Evolutionary conservation across 2,888 invertebrate genomes (phyloP).

Genomic region (Phoenoteleia sp.): DNA sequence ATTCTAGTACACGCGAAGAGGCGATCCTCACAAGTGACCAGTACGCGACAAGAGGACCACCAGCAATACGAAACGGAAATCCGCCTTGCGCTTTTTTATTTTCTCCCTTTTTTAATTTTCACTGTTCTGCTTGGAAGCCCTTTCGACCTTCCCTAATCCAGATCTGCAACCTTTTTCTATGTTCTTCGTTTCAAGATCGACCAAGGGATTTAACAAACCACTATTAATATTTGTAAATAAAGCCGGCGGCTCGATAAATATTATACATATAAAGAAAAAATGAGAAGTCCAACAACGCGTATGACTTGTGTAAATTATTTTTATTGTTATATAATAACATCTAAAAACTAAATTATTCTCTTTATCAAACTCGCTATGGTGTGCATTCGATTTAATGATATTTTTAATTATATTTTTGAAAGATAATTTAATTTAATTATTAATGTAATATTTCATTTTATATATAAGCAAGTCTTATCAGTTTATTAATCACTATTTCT

Average conservation of each 20-base stretch:
- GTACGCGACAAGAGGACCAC: not conserved
- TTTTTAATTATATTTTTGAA: no score
- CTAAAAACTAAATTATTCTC: no score
- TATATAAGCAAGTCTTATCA: no score
- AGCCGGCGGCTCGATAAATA: constrained; percentile 35
- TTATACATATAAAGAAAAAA: constrained; percentile 9
- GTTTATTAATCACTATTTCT: no score
- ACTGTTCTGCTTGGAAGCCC: not conserved
- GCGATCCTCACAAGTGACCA: constrained; percentile 15
- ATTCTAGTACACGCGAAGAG: constrained; percentile 37
- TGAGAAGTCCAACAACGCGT: constrained; percentile 40
- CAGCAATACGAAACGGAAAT: not conserved
- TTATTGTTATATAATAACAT: constrained; percentile 86
- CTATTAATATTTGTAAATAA: constrained; percentile 62
- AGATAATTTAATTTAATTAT: no score
- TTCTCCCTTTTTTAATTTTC: not conserved
- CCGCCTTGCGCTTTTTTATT: constrained; percentile 33
- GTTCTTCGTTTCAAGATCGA: not conserved
- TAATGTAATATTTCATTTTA: no score
- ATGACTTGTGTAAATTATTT: constrained; percentile 85
- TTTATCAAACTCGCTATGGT: no score
- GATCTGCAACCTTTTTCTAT: constrained; percentile 14
- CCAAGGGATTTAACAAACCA: not conserved
- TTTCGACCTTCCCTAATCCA: not conserved
- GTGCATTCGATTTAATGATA: no score